Conservation (phyloP, 2,113 vertebrate genomes). For the Trachemys scripta region DNA sequence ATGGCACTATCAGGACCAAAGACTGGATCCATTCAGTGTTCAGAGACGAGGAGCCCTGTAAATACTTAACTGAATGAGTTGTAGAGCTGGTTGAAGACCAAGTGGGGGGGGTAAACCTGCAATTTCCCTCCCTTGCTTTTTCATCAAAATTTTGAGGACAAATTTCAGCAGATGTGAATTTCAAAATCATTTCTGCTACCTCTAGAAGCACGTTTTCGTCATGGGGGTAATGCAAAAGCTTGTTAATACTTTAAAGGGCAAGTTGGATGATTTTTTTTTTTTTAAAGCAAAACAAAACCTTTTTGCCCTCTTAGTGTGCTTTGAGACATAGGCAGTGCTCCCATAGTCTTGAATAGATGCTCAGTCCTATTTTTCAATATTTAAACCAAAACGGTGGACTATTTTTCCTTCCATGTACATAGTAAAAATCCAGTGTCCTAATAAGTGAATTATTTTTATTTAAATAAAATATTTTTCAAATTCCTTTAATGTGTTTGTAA, state of each 20-base stretch:
- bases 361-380: slow-evolving; percentile 17
- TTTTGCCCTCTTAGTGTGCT: not conserved
- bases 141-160: not conserved
- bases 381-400: slow-evolving; percentile 50
- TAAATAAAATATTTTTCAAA: not conserved
- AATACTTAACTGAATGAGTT: not conserved
- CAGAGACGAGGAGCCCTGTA: not conserved
- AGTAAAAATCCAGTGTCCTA: not conserved
- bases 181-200: not conserved
- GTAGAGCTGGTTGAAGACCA: not conserved
- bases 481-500: slow-evolving; percentile 46
- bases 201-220: not conserved
- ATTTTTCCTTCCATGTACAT: slow-evolving; percentile 44
- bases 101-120: not conserved
- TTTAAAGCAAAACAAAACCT: not conserved
- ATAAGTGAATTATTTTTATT: slow-evolving; percentile 46
- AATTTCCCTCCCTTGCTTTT: not conserved
- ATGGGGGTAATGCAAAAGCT: not conserved
- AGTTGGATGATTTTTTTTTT: not conserved
- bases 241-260: slow-evolving; percentile 7
- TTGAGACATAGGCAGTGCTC: not conserved
- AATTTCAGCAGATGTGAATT: not conserved
- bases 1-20: not conserved
- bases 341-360: not conserved
- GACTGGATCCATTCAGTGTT: not conserved